Evolutionary conservation across 2,797 vertebrate species (phyloP), one percentile per base, ranked within the genome.

Genomic region (Phrynocephalus forsythii): DNA sequence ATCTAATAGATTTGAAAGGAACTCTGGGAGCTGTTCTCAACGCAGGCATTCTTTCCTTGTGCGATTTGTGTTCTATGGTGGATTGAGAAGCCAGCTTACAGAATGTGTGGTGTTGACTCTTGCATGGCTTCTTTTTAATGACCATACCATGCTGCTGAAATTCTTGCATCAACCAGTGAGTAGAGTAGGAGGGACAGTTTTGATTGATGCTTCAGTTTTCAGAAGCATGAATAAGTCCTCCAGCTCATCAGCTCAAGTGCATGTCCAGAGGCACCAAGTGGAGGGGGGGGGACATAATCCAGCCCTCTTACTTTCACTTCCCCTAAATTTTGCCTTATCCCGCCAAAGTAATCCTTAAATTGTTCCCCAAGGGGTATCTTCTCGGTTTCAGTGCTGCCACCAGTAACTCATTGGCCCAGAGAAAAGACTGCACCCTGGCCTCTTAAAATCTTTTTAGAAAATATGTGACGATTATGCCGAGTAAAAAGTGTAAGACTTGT

Each of bases 181-280:
- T 26, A 28, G 24, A 38, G 13, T 28, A 82, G 63, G 9, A 50
- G 68, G 60, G 16, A 24, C 2, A 24, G 26, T 33, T 78, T n/a
- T 24, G 38, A 3, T 15, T 71, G 48, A 9, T 26, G 28, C 69
- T 88, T 84, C 82, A 50, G 69, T 84, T 88, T 80, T 52, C 38
- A 84, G 76, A 50, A 80, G 68, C 13, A 52, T 8, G 22, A 66
- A 20, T 5, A 24, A n/a, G 13, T 50, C 60, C 33, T n/a, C 30
- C 38, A 15, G 44, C 76, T 69, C 67, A 71, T 68, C 56, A 79
- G 76, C 18, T 77, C 38, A 20, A n/a, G 9, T 30, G 13, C 6
- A 7, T 71, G 63, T 63, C 18, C 24, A 33, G 28, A 60, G 13
- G 5, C 52, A 60, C 26, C 24, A 22, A 3, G 5, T n/a, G 10